Conservation (phyloP, 2,888 invertebrate species). For the Drosophila trichaetosa region DNA sequence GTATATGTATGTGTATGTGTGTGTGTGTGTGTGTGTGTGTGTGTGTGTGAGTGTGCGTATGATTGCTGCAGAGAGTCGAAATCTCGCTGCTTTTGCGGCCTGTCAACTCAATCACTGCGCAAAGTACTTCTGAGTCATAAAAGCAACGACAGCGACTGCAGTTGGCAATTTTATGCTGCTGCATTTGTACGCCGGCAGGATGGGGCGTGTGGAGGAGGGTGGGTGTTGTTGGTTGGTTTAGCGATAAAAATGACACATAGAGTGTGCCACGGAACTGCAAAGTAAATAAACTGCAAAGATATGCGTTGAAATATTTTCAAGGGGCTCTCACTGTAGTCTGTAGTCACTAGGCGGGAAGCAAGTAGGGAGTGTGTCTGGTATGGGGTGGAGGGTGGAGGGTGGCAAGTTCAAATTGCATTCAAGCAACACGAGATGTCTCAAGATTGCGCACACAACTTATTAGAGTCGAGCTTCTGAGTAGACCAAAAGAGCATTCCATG, state of each 20-base stretch:
- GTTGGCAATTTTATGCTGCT: constrained; percentile 45
- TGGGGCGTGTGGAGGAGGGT: background rate
- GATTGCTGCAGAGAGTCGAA: constrained; percentile 28
- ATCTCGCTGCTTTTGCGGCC: constrained; percentile 30
- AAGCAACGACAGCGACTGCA: constrained; percentile 36
- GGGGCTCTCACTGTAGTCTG: background rate
- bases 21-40: constrained; percentile 4
- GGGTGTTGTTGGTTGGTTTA: background rate
- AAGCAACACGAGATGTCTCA: constrained; percentile 17
- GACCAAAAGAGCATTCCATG: constrained; percentile 19
- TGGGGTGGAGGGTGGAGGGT: no score
- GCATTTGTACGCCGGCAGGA: constrained; percentile 16
- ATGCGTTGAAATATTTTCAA: constrained; percentile 9
- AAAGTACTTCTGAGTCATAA: constrained; percentile 68
- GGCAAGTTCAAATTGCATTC: constrained; percentile 21
- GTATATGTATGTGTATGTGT: background rate
- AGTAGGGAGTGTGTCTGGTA: background rate
- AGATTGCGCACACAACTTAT: constrained; percentile 24
- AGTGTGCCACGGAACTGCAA: constrained; percentile 41
- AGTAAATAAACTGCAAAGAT: constrained; percentile 44
- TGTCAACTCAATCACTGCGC: constrained; percentile 59
- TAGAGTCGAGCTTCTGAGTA: constrained; percentile 7
- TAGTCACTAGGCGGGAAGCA: background rate
- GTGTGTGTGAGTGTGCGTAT: constrained; percentile 12
- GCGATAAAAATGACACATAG: constrained; percentile 55